Base-by-base conservation (phyloP, 2,113 vertebrate species). In the Eonycteris spelaea region DNA sequence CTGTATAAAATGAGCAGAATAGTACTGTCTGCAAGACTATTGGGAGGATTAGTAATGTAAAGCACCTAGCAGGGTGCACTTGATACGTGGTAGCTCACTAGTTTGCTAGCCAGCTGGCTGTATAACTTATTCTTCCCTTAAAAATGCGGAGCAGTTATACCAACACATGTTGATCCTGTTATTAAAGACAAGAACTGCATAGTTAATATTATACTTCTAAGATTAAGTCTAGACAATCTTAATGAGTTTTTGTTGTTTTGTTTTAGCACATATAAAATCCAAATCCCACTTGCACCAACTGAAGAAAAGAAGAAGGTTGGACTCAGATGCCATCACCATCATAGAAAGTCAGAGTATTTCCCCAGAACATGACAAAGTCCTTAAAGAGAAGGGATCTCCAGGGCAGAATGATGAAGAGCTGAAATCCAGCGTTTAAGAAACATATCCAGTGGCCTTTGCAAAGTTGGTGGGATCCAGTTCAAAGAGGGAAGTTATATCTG, bases 201-300 rank as follows among this genome's bases (percentile, higher is more conserved):
- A 71, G 18, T 95, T 96, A 82, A 73, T 79, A 92, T 75, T 90
- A 59, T 71, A 10, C 78, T 91, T 91, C 77, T 73, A 93, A 83
- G 43, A 86, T 95, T 84, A 85, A 83, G 89, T 94, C 28, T 93
- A 55, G 70, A 65, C 13, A 6, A 84, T 73, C 57, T 82, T 92
- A 73, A 88, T 13, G 77, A 74, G 30, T 30, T 65, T 96, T 95
- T 73, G 28, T 61, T 96, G 57, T 89, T 91, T 98, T 97, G 43
- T 48, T 89, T 93, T 83, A 99, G 99, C 99, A 97, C 99, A 99
- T 98, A 98, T 98, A 11, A 99, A 99, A 38, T 99, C 99, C 93
- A 99, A 99, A 97, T 99, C 99, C 96, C 99, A 99, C 97, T 98
- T 98, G 98, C 95, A 99, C 97, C 99, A 99, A 9, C 95, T 99